phyloP scores from a whole-genome alignment of 2,797 vertebrate genomes.

The Heterohyrax brucei region DNA sequence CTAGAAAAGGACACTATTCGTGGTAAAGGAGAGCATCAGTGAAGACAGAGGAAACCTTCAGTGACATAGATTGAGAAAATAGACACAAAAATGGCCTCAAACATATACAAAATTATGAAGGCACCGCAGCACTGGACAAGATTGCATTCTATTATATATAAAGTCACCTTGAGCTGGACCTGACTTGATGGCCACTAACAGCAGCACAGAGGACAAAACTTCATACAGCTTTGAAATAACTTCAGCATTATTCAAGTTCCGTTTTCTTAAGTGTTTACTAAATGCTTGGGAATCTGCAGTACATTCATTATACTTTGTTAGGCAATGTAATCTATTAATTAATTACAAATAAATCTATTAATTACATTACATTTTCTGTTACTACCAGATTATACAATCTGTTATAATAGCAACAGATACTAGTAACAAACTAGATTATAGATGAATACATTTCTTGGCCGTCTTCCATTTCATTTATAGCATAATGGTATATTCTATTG shows the following conservation, averaged over 20 bases:
- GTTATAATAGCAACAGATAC: not conserved
- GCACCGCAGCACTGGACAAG: not conserved
- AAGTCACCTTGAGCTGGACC: not conserved
- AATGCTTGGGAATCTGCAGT: not conserved
- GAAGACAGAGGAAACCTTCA: not conserved
- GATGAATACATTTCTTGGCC: not conserved
- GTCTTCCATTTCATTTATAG: not conserved
- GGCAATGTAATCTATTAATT: not conserved
- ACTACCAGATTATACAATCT: not conserved
- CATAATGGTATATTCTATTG: not conserved
- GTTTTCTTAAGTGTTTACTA: not conserved
- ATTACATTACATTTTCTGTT: not conserved
- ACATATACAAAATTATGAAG: not conserved
- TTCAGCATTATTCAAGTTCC: not conserved
- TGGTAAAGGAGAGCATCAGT: not conserved
- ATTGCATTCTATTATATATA: not conserved
- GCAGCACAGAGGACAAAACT: too few species aligned
- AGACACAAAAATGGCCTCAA: not conserved
- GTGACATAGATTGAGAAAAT: not conserved
- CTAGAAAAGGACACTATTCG: not conserved
- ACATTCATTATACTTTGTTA: not conserved
- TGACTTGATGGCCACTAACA: not conserved
- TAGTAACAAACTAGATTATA: not conserved
- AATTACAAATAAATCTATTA: too few species aligned
- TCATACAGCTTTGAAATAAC: not conserved